These are phyloP conservation scores for Tupiocoris notatus DNA, from an alignment of 2,888 invertebrate species.

Conservation along the genomic window DNA sequence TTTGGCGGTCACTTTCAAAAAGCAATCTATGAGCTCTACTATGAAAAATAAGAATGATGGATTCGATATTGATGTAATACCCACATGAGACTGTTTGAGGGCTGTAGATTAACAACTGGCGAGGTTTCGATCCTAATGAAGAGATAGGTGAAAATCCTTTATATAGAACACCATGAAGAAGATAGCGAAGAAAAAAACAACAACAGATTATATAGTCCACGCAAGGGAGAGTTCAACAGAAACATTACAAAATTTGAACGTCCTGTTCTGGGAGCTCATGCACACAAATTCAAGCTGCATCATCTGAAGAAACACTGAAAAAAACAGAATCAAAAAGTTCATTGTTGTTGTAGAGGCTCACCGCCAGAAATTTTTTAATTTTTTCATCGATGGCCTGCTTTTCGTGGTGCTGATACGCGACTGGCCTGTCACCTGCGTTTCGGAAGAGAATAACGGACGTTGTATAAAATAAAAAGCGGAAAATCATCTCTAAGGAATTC, in stretches of 20 bases:
- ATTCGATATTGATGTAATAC: not conserved
- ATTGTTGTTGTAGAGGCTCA: constrained; percentile 56
- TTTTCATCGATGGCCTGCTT: constrained; percentile 86
- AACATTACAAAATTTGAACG: constrained; percentile 31
- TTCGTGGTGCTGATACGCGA: constrained; percentile 58
- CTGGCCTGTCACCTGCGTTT: constrained; percentile 48
- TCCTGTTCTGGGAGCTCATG: constrained; percentile 43
- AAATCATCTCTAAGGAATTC: not conserved
- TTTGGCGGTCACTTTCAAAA: not conserved
- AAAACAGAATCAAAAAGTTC: constrained; percentile 43
- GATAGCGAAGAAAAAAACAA: not conserved
- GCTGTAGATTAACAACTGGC: not conserved
- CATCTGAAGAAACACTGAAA: constrained; percentile 47
- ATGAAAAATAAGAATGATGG: not conserved
- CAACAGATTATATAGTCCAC: not conserved
- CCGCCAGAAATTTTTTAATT: constrained; percentile 92
- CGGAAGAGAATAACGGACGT: constrained; percentile 26
- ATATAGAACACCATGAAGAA: constrained; percentile 11
- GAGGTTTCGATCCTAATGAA: not conserved
- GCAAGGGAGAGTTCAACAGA: not conserved
- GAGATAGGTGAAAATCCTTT: constrained; percentile 5
- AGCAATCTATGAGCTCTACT: not conserved
- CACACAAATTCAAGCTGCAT: constrained; percentile 48
- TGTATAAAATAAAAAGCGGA: not conserved
- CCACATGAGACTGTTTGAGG: not conserved